Evolutionary conservation across 2,888 invertebrate genomes (phyloP), one percentile per base, ranked within the genome.

Genomic region (Idaea aversata): DNA sequence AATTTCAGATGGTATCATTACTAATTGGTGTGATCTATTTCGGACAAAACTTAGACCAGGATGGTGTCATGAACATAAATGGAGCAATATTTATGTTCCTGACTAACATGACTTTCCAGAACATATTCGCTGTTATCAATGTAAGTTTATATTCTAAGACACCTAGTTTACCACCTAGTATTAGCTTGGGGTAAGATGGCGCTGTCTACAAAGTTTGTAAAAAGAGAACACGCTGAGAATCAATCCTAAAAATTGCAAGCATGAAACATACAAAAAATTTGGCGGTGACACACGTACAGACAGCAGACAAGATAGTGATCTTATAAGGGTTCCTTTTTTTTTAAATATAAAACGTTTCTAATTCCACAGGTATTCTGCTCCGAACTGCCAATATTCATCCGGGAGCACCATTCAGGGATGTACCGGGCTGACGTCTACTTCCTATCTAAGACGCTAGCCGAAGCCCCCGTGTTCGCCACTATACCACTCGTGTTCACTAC

Each of bases 21-120:
- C 87, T 99, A 6, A 95, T 98, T 69, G 98, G 98, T 3, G 88
- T 97, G 62, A 96, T 99, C 73, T 99, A 97, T 88, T 96, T 96
- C 82, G 96, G 96, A 0, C 97, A 98, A 84, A 89, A 94, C 67
- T 83, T 97, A 64, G 95, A 96, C 82, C 97, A 97, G 85, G 97
- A 97, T 78, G 98, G 97, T 2, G 97, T 98, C 0, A 97, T 97
- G 96, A 99, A 99, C 86, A 97, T 98, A 72, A 98, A 98, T 83
- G 98, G 98, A 60, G 97, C 97, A 35, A 94, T 98, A 65, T 98
- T 98, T 86, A 95, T 98, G 81, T 96, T 98, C 83, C 94, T 98
- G 62, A 97, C 97, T 15, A 98, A 97, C 82, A 97, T 98, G 96
- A 98, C 98, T 5, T 98, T 98, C 87, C 97, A 98, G 79, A 98